Evolutionary conservation across 2,113 vertebrate genomes (phyloP).

Genomic region (Xerus inauris): DNA sequence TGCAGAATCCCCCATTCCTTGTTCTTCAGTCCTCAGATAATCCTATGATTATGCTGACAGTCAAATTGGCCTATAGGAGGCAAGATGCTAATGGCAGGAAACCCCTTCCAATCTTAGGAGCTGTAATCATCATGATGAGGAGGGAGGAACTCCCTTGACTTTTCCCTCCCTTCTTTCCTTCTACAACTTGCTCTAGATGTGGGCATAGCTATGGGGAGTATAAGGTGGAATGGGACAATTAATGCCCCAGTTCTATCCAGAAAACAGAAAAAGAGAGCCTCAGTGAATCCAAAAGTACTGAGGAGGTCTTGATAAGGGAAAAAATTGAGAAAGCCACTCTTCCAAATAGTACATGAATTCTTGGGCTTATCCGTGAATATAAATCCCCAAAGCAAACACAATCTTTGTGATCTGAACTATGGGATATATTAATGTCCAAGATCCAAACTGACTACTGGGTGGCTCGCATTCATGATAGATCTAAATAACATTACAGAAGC

Average conservation of each 20-base stretch:
- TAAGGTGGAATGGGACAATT: not conserved
- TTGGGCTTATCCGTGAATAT: not conserved
- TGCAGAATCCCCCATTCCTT: not conserved
- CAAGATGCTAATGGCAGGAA: not conserved
- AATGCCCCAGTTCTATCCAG: not conserved
- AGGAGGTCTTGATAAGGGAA: not conserved
- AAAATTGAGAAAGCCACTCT: not conserved
- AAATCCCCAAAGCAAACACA: not conserved
- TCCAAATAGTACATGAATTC: not conserved
- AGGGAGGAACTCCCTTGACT: not conserved
- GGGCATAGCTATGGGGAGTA: not conserved
- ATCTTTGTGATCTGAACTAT: not conserved
- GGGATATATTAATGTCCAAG: not conserved
- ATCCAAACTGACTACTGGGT: not conserved
- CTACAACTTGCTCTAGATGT: not conserved
- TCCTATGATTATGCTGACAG: not conserved
- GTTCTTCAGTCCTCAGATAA: not conserved
- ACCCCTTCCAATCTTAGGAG: not conserved
- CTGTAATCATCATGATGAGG: not conserved
- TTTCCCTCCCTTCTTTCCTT: not conserved
- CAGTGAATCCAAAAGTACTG: not conserved
- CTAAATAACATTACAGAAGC: not conserved
- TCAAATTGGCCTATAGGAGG: not conserved
- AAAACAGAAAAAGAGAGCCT: not conserved
- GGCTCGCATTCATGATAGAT: not conserved